A percentile compares a stretch with the other conserved stretches of the same genome.
Conservation (phyloP, 1,140 invertebrate genomes). For the Anoplophora glabripennis region DNA sequence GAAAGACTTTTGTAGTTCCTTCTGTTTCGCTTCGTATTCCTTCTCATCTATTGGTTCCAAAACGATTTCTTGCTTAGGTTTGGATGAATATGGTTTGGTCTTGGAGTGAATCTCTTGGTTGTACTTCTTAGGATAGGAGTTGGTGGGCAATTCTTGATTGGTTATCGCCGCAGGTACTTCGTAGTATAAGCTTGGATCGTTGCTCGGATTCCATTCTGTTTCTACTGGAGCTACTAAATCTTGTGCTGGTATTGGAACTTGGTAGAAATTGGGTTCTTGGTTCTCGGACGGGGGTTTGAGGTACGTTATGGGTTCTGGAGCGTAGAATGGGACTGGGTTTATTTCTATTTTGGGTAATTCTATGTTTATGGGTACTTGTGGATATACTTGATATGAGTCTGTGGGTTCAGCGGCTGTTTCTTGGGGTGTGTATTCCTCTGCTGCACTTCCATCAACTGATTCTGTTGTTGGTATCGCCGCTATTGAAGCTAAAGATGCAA, state of each 20-base stretch:
- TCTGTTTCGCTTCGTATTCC: conserved; percentile 36
- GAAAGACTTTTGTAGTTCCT: conserved; percentile 38
- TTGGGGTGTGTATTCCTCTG: background rate
- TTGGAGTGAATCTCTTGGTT: conserved; percentile 43
- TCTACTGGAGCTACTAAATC: conserved; percentile 39
- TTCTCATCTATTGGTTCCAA: conserved; percentile 34
- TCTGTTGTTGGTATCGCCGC: conserved; percentile 6
- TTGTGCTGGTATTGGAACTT: conserved; percentile 40
- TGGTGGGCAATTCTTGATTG: conserved; percentile 38
- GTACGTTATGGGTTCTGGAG: conserved; percentile 30
- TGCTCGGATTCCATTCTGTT: conserved; percentile 44
- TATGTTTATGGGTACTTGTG: conserved; percentile 30
- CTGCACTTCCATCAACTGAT: conserved; percentile 2
- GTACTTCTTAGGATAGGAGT: conserved; percentile 45
- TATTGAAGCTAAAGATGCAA: conserved; percentile 21
- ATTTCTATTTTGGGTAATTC: conserved; percentile 36
- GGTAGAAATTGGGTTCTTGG: conserved; percentile 30
- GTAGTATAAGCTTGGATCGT: conserved; percentile 45
- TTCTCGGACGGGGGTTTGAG: conserved; percentile 33
- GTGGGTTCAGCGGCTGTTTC: conserved; percentile 18
- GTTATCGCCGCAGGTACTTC: conserved; percentile 34
- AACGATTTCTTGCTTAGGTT: conserved; percentile 39
- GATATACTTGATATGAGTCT: conserved; percentile 21
- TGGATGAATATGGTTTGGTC: conserved; percentile 36
- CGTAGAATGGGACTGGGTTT: conserved; percentile 33